Evolutionary conservation across 2,888 invertebrate genomes (phyloP), one percentile per base, ranked within the genome.

Genomic region (Stenchaetothrips biformis): DNA sequence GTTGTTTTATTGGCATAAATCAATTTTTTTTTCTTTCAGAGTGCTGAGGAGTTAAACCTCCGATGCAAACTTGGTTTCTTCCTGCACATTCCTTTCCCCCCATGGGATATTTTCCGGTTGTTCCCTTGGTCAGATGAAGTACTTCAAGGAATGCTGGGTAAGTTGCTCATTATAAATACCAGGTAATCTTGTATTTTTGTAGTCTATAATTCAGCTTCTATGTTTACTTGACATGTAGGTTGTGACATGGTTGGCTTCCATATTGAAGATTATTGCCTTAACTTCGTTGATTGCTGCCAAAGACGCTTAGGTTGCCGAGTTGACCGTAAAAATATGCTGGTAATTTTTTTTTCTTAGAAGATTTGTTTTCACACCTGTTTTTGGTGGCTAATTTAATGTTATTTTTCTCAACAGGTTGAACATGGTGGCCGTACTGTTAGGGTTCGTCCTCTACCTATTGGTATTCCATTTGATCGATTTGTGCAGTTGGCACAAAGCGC

Each of bases 71-170:
- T 97, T 83, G 96, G 95, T 48, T 97, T 97, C 89, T 97, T 97
- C 88, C 89, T 97, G 82, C 97, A 97, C 87, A 97, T 97, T 85
- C 97, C 97, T 0, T 97, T 97, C 87, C 96, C 96, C 18, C 93
- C 96, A 18, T 97, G 96, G 95, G 97, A 97, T 85, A 95, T 96
- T 83, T 96, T 95, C 87, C 90, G 96, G 82, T 88, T 96, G 79
- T 93, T 97, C 84, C 96, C 96, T 1, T 95, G 96, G 95, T 93
- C 95, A n/a, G 96, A 96, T 87, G 96, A 96, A 88, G 93, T 97
- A 80, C 89, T 97, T 48, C 95, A 96, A 87, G 97, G 97, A 82
- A 94, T 97, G 90, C 89, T 97, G 80, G 94, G 92, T 90, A 88
- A 88, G 87, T 79, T 48, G 18, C 78, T 47, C 7, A 21, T 81